Evolutionary conservation across 2,797 vertebrate species (phyloP), one percentile per base, ranked within the genome.

Genomic region (Alouatta caraya): DNA sequence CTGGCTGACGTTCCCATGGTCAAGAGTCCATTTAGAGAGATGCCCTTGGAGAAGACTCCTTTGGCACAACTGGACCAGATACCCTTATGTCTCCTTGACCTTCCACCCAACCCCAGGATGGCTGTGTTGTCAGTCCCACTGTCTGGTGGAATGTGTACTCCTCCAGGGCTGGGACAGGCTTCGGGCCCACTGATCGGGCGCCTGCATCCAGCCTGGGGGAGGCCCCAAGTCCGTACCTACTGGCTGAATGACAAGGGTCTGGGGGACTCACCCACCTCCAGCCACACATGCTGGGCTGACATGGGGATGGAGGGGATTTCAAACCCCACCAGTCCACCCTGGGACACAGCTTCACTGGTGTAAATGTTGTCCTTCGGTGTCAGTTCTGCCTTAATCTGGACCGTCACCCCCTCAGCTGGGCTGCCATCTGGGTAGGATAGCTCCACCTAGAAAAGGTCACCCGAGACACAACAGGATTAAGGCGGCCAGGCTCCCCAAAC

Each of bases 281-380:
- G 98, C 99, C 99, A 99, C 98, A 99, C 99, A 46, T 99, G 99
- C 96, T 99, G 99, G 90, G 99, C 99, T 64, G 99, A 99, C 8
- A 99, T 99, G 12, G 99, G 99, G 97, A 99, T 99, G 97, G 99
- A 99, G 2, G 99, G 99, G 97, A 99, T 99, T 98, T 99, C 99
- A 90, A 99, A 99, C 87, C 98, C 98, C 96, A 99, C 99, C 93
- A 99, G 98, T 28, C 99, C 99, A 1, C 99, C 98, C 75, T 96
- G 98, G 26, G 99, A 99, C 59, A 99, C 98, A 95, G 99, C 98
- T 72, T 99, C 99, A 37, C 99, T 99, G 5, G 99, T 99, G 73
- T 99, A 99, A 92, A 99, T 98, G 0, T 99, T 99, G 98, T 99
- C 99, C 96, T 99, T 99, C 0, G 99, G 99, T 0, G 99, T 99